phyloP scores from a whole-genome alignment of 2,797 vertebrate species.

The Astyanax mexicanus region DNA sequence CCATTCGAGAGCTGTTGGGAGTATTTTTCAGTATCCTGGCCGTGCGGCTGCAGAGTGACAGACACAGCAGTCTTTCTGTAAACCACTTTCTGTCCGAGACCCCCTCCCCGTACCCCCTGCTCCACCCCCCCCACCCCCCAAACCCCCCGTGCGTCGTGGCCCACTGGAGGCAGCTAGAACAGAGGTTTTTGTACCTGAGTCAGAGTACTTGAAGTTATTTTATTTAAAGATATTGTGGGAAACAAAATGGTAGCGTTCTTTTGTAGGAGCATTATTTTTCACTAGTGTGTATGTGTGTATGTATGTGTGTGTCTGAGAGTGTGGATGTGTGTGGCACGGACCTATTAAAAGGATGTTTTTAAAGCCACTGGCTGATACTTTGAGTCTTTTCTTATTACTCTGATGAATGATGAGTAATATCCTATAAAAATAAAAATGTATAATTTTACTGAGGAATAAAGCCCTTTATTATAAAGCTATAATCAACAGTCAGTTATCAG shows the following conservation, averaged over 20 bases:
- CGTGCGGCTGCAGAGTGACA: conserved; percentile 91
- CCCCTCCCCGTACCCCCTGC: conserved; percentile 76
- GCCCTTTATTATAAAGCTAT: too few relatives aligned
- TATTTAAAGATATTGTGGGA: conserved; percentile 99
- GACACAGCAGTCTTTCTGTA: conserved; percentile 90
- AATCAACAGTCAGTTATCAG: too few relatives aligned
- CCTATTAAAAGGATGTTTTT: conserved; percentile 99
- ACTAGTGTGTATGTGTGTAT: conserved; percentile 87
- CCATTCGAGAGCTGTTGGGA: conserved; percentile 86
- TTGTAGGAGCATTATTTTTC: conserved; percentile 99
- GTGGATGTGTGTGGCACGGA: conserved; percentile 86
- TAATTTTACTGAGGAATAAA: too few relatives aligned
- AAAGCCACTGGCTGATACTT: conserved; percentile 75
- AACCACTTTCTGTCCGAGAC: conserved; percentile 67
- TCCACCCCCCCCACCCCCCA: conserved; percentile 78
- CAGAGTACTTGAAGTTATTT: conserved; percentile 99
- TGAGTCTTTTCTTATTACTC: not conserved
- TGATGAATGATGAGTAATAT: too few relatives aligned
- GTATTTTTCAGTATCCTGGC: conserved; percentile 85
- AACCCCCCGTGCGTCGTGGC: conserved; percentile 96
- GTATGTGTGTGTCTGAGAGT: conserved; percentile 25
- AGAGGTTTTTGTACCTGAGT: conserved; percentile 97
- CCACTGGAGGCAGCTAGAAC: conserved; percentile 94
- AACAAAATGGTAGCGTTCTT: conserved; percentile 94
- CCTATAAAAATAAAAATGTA: too few relatives aligned